Conservation (phyloP, 2,797 vertebrate genomes). For the Ptychadena robeensis region DNA sequence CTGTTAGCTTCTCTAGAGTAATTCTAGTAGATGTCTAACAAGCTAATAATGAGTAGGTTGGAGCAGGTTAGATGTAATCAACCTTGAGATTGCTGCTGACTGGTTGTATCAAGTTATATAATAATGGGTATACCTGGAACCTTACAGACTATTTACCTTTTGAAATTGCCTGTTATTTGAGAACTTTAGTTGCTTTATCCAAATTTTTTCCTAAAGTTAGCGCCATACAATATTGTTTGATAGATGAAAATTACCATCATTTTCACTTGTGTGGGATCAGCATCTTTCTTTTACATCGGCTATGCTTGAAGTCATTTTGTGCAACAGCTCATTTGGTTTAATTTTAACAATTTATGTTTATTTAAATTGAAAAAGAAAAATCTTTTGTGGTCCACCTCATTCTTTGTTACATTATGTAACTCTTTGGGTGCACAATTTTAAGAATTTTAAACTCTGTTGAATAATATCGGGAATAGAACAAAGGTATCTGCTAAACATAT, state of each 20-base stretch:
- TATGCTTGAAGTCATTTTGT: constrained; percentile 44
- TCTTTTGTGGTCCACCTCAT: neutral
- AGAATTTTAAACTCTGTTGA: too few species aligned
- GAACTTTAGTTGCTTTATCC: constrained; percentile 10
- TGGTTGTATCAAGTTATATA: too few species aligned
- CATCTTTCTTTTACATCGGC: constrained; percentile 41
- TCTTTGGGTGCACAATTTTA: too few species aligned
- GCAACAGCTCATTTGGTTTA: constrained; percentile 53
- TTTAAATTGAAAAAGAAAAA: constrained; percentile 35
- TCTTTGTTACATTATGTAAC: neutral
- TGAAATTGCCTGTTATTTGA: constrained; percentile 18
- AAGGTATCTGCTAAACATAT: too few species aligned
- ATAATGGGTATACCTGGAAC: too few species aligned
- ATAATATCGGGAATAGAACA: too few species aligned
- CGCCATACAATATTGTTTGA: constrained; percentile 20
- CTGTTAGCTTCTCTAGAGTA: too few species aligned
- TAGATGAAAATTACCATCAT: constrained; percentile 44
- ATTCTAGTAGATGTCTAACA: too few species aligned
- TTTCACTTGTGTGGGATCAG: constrained; percentile 36
- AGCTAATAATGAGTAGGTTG: too few species aligned
- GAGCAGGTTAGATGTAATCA: too few species aligned
- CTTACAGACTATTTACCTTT: too few species aligned
- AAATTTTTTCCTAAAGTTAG: constrained; percentile 13
- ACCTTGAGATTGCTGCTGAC: too few species aligned
- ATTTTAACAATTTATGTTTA: constrained; percentile 50